phyloP scores from a whole-genome alignment of 2,797 vertebrate species.

The Falco concolor region DNA sequence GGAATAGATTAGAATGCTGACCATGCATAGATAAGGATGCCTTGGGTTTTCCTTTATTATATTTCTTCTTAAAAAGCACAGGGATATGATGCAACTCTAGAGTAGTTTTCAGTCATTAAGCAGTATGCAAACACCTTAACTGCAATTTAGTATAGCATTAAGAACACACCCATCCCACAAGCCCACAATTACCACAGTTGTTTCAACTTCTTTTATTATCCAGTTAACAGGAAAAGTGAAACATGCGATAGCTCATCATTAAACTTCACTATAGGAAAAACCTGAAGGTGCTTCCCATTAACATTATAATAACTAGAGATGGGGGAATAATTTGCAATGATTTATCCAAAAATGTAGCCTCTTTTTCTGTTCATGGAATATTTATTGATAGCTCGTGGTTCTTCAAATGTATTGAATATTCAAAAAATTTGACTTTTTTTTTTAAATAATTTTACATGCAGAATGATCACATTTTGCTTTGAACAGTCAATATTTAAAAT shows the following conservation, averaged over 20 bases:
- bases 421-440: constrained; percentile 31
- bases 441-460: constrained; percentile 9
- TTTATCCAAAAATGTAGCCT: constrained; percentile 58
- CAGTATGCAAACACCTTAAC: not conserved
- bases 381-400: constrained; percentile 43
- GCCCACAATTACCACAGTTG: not conserved
- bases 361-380: constrained; percentile 60
- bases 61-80: not conserved
- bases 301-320: constrained; percentile 48
- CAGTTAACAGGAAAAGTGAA: constrained; percentile 25
- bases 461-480: constrained; percentile 42
- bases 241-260: constrained; percentile 35
- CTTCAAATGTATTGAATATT: constrained; percentile 38
- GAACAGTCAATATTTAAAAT: constrained; percentile 40
- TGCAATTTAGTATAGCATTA: not conserved
- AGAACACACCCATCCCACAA: not conserved
- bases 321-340: constrained; percentile 63
- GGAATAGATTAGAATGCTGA: not conserved
- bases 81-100: not conserved
- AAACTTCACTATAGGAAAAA: constrained; percentile 33
- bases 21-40: not conserved
- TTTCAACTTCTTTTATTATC: constrained; percentile 23
- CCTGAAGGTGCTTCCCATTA: constrained; percentile 53
- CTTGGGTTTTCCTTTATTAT: not conserved
- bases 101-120: not conserved